A percentile compares a stretch with the other conserved stretches of the same genome.
Evolutionary conservation across 2,113 vertebrate species (phyloP).

Genomic region (Chaetorhynchus papuensis): DNA sequence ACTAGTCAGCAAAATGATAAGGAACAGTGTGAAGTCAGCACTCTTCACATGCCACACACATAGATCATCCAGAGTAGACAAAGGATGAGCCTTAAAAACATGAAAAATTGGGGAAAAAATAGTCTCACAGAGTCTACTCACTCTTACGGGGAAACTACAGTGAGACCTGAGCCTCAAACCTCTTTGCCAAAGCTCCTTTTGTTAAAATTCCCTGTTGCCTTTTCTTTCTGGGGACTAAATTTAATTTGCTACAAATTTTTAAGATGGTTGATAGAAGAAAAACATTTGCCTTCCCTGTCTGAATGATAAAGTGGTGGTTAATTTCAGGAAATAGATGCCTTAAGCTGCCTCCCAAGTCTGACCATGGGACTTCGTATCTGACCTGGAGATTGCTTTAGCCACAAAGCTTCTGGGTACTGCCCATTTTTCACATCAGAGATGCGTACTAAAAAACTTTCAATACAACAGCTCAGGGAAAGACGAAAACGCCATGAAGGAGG

Average conservation of each 20-base stretch:
- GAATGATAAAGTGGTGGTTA: neutral
- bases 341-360: neutral
- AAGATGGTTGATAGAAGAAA: neutral
- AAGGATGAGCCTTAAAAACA: neutral
- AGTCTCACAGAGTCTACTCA: neutral
- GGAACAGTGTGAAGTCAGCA: neutral
- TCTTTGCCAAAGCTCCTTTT: neutral
- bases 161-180: neutral
- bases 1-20: neutral
- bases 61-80: neutral
- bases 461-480: neutral
- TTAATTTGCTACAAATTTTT: neutral
- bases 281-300: neutral
- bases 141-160: neutral
- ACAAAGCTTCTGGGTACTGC: neutral
- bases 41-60: neutral
- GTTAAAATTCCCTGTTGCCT: neutral
- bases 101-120: neutral
- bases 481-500: rapidly evolving
- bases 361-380: neutral
- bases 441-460: rapidly evolving
- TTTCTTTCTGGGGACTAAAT: neutral
- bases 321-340: neutral
- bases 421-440: neutral
- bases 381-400: neutral